Percentiles rank a stretch among this genome's conserved stretches.
Evolutionary conservation across 2,888 invertebrate genomes (phyloP).

Genomic region (Bruchidius siliquastri): DNA sequence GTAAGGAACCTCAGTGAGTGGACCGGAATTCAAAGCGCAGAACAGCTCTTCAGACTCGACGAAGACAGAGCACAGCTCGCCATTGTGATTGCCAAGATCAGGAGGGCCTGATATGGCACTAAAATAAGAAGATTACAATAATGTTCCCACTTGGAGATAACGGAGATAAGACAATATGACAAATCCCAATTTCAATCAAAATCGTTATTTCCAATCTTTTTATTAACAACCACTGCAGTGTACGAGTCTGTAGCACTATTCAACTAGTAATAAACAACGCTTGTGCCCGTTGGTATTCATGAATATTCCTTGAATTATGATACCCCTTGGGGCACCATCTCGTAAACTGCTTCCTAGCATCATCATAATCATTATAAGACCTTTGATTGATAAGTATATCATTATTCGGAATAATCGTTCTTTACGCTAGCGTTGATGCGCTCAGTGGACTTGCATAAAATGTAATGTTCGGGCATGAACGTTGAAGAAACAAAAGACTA

Average conservation of each 20-base stretch:
- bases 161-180: no score
- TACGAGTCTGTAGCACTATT: neutral
- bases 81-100: no score
- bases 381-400: neutral
- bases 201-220: no score
- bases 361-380: neutral
- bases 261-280: neutral
- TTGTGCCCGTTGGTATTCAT: neutral
- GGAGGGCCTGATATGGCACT: no score
- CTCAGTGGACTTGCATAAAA: neutral
- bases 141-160: no score
- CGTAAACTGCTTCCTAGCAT: neutral
- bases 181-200: no score
- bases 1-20: no score
- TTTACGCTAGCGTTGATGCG: neutral
- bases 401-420: neutral
- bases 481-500: neutral
- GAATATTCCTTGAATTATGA: neutral
- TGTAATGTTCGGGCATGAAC: neutral
- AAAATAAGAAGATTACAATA: no score
- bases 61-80: no score
- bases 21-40: no score
- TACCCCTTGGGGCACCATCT: neutral
- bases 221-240: neutral
- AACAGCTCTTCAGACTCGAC: no score